Evolutionary conservation across 2,113 vertebrate genomes (phyloP).

Genomic region (Tringa solitaria): DNA sequence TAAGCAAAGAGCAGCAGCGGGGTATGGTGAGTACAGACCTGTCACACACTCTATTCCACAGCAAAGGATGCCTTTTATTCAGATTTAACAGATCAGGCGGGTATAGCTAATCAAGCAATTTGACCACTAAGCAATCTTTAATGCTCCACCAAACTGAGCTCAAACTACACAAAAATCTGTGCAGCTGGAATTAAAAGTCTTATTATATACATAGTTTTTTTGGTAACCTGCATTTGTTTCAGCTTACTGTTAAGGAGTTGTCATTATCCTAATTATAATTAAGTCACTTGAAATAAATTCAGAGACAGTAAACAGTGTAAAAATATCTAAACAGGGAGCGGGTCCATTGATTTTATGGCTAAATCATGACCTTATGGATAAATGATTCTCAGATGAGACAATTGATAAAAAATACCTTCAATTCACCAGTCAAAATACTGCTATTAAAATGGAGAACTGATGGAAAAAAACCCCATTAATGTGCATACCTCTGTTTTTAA

Average conservation of each 20-base stretch:
- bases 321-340: conserved; percentile 17
- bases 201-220: background rate
- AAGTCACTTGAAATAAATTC: conserved; percentile 14
- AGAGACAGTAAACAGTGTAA: conserved; percentile 13
- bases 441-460: conserved; percentile 8
- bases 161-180: background rate
- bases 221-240: background rate
- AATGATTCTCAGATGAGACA: background rate
- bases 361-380: background rate
- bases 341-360: conserved; percentile 19
- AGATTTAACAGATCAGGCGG: background rate
- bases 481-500: background rate
- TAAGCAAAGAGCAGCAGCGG: background rate
- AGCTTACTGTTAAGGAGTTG: background rate
- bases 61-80: conserved; percentile 23
- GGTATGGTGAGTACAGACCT: background rate
- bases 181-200: background rate
- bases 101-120: conserved; percentile 9
- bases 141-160: conserved; percentile 7
- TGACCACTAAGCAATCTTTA: conserved; percentile 10
- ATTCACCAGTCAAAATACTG: background rate
- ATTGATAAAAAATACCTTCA: background rate
- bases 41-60: background rate
- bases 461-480: background rate
- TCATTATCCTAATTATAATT: conserved; percentile 51